Evolutionary conservation across 2,888 invertebrate genomes (phyloP).

Genomic region (Penaeus monodon): DNA sequence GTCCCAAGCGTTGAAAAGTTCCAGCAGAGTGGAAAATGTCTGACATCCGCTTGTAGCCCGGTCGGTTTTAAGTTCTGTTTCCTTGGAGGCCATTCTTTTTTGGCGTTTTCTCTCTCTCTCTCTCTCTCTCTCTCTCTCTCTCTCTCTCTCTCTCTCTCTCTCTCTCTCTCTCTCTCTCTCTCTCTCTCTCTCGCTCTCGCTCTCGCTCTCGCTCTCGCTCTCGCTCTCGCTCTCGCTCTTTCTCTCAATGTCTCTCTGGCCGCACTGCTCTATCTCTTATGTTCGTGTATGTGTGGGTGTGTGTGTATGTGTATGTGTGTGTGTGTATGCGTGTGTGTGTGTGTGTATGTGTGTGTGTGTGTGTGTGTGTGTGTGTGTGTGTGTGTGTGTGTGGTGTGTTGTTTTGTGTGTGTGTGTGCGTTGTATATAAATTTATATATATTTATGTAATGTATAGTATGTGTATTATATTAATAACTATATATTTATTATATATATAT

Average conservation of each 20-base stretch:
- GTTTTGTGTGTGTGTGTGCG: too few species aligned
- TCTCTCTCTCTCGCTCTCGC: background rate
- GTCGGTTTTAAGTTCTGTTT: background rate
- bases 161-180: background rate
- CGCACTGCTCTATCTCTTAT: background rate
- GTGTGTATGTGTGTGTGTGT: too few species aligned
- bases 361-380: too few species aligned
- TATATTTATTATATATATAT: too few species aligned
- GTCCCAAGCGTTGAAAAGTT: slow-evolving; percentile 41
- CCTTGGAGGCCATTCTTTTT: background rate
- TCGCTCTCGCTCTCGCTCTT: background rate
- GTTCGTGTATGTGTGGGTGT: too few species aligned
- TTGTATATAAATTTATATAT: too few species aligned
- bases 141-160: background rate
- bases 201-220: background rate
- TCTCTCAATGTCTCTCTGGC: too few species aligned
- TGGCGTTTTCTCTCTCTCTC: background rate
- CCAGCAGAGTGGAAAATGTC: slow-evolving; percentile 38
- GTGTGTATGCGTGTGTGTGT: too few species aligned
- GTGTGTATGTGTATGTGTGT: too few species aligned
- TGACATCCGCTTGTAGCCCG: slow-evolving; percentile 31
- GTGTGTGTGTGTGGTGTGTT: too few species aligned
- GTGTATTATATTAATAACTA: too few species aligned
- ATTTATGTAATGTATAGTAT: too few species aligned
- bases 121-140: slow-evolving; percentile 9